These are phyloP conservation scores for Blera fallax DNA, from an alignment of 2,888 invertebrate genomes.

Conservation along the genomic window DNA sequence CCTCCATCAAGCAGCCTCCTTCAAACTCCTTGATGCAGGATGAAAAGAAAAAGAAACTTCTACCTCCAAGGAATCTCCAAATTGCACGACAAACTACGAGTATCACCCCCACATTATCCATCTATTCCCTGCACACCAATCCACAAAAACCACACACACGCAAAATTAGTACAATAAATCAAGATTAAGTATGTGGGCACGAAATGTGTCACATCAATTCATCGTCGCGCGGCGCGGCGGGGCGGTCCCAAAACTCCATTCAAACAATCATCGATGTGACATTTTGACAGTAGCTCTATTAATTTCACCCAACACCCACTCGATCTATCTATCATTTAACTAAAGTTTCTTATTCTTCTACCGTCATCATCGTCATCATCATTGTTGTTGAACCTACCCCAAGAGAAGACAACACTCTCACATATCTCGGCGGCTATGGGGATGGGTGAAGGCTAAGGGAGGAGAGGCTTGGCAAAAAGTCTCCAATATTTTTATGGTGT, in stretches of 20 bases:
- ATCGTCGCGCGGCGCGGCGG: slow-evolving; percentile 5
- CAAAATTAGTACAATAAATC: slow-evolving; percentile 62
- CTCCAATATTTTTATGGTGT: slow-evolving; percentile 21
- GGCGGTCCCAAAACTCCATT: slow-evolving; percentile 59
- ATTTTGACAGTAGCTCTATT: slow-evolving; percentile 69
- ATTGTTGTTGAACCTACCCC: slow-evolving; percentile 33
- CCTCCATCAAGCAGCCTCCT: no score
- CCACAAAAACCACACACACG: not conserved
- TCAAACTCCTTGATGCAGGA: no score
- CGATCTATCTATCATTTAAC: slow-evolving; percentile 67
- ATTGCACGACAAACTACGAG: no score
- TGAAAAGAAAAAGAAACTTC: no score
- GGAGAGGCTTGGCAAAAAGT: slow-evolving; percentile 24
- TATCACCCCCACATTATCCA: no score
- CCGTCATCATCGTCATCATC: not conserved
- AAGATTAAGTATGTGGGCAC: slow-evolving; percentile 65
- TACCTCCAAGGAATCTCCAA: no score
- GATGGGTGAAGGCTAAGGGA: no score
- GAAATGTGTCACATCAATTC: slow-evolving; percentile 65
- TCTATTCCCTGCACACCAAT: not conserved
- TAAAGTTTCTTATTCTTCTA: slow-evolving; percentile 38
- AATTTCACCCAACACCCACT: slow-evolving; percentile 52
- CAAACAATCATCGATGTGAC: slow-evolving; percentile 72
- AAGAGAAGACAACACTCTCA: not conserved
- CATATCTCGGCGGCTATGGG: no score